Evolutionary conservation across 2,888 invertebrate genomes (phyloP), one percentile per base, ranked within the genome.

Genomic region (Noctua fimbriata): DNA sequence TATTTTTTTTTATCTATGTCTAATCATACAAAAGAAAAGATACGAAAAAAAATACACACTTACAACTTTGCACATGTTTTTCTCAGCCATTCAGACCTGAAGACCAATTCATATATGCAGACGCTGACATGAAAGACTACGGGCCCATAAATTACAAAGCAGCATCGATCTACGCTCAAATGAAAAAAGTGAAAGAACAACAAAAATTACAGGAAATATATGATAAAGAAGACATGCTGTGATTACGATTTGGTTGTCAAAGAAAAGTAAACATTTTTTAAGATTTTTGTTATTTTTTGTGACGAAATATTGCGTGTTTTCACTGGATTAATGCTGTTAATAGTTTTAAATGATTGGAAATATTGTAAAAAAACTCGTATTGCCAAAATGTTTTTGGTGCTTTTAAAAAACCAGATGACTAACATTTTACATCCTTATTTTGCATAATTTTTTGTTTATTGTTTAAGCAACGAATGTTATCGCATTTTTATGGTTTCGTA

Each of bases 111-210:
- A 98, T 98, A 92, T 99, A 99, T 95, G 99, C 99, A 83, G 99
- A 99, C 95, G 98, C 98, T 90, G 99, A 99, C 95, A 98, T 98
- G 95, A 98, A 98, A 93, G 98, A 98, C 91, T 99, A 99, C 95
- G 99, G 99, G 88, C 99, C 99, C 71, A 99, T 99, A 94, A 98
- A 99, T 96, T 99, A 99, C 96, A 99, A 99, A 93, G 98, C 98
- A 84, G 99, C 99, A 80, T 99, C 98, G 60, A 97, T 98, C 91
- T 98, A 98, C 95, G 98, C 98, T 82, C 97, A 98, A 90, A 98
- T 98, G 96, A 98, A 98, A 94, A 97, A 98, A 93, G 97, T 97
- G 18, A 97, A 97, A 90, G 95, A 97, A 89, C 97, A 97, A 83
- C 97, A 97, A 89, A 95, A 94, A 86, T 86, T 97, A 82, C 97